Conservation (phyloP, 2,113 vertebrate species). For the Trogon melanurus region DNA sequence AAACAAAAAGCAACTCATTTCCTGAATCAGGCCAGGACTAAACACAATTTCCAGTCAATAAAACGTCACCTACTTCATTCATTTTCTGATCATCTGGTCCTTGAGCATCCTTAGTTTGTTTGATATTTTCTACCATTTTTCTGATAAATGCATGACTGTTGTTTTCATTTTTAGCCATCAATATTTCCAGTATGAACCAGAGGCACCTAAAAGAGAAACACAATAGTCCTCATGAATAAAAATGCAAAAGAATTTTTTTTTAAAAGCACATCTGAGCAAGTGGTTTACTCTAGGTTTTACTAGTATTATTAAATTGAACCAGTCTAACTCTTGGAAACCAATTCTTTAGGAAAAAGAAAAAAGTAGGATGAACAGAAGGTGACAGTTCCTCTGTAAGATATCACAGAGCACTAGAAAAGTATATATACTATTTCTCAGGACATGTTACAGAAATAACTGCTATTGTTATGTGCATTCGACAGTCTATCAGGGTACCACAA, state of each 20-base stretch:
- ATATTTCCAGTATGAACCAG: constrained; percentile 97
- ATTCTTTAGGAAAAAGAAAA: background rate
- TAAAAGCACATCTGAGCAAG: background rate
- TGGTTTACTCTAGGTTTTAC: background rate
- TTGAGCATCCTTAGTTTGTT: constrained; percentile 98
- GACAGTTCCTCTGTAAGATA: background rate
- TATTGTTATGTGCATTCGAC: background rate
- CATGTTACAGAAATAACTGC: background rate
- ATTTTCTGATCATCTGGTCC: constrained; percentile 91
- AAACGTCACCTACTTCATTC: constrained; percentile 87
- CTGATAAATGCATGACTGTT: constrained; percentile 98
- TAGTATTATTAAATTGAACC: background rate
- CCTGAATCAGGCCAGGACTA: background rate
- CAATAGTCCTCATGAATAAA: background rate
- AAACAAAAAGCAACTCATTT: background rate
- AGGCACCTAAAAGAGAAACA: constrained; percentile 82
- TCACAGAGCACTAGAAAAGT: background rate
- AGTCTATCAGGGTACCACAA: background rate
- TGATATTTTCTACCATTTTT: constrained; percentile 99
- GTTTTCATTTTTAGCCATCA: constrained; percentile 99
- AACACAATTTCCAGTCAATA: background rate
- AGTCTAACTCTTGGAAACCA: background rate
- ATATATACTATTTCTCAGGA: background rate
- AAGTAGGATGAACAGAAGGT: background rate
- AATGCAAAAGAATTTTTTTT: background rate